Evolutionary conservation across 1,140 invertebrate genomes (phyloP).

Genomic region (Drosophila santomea): DNA sequence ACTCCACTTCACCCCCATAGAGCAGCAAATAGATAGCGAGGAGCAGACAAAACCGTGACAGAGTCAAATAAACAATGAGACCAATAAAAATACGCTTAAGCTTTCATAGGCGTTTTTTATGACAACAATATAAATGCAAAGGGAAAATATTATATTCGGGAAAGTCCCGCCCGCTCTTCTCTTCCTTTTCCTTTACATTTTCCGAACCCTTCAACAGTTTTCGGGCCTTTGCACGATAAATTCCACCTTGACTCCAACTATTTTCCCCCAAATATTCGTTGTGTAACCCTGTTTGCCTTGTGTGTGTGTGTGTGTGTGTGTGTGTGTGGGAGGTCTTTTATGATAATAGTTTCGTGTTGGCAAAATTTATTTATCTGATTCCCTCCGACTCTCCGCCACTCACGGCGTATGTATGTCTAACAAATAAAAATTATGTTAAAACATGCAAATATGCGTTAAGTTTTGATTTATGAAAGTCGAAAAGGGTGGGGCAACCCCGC

Average conservation of each 20-base stretch:
- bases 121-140: constrained; percentile 84
- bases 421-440: constrained; percentile 84
- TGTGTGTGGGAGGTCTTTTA: constrained; percentile 62
- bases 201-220: constrained; percentile 74
- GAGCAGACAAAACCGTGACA: constrained; percentile 69
- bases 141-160: constrained; percentile 54
- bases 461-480: constrained; percentile 82
- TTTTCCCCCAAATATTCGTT: constrained; percentile 68
- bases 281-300: constrained; percentile 62
- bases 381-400: constrained; percentile 15
- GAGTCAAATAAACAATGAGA: constrained; percentile 82
- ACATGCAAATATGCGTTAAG: constrained; percentile 84
- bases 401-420: constrained; percentile 54
- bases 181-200: background rate
- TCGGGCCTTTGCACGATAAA: constrained; percentile 68
- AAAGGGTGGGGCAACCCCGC: constrained; percentile 29
- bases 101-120: constrained; percentile 84
- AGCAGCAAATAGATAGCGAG: background rate
- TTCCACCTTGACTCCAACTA: constrained; percentile 71
- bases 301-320: constrained; percentile 15
- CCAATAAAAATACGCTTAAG: constrained; percentile 83
- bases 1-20: background rate
- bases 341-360: constrained; percentile 84
- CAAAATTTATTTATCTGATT: constrained; percentile 84
- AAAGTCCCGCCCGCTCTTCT: background rate